A percentile compares a stretch with the other conserved stretches of the same genome.
These are phyloP conservation scores for Lysiphlebus fabarum DNA, from an alignment of 1,140 invertebrate genomes.

Conservation along the genomic window DNA sequence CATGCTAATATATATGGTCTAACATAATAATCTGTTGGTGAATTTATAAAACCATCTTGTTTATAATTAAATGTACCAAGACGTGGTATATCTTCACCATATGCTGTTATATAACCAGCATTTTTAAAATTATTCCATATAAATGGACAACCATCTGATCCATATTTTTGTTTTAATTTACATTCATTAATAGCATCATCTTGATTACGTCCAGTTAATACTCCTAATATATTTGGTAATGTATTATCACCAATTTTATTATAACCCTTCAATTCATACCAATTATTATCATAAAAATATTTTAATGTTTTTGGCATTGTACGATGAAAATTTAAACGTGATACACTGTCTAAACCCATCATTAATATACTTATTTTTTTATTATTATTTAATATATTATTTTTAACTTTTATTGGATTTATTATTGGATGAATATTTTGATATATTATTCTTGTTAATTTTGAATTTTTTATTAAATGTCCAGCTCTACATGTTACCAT, in stretches of 20 bases:
- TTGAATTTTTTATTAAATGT: conserved; percentile 31
- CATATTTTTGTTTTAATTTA: conserved; percentile 49
- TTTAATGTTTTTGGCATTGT: conserved; percentile 71
- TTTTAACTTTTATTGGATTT: conserved; percentile 42
- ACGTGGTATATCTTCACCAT: conserved; percentile 72
- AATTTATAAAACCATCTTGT: conserved; percentile 71
- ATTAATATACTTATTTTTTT: conserved; percentile 65
- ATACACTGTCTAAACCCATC: conserved; percentile 80
- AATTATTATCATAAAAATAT: conserved; percentile 62
- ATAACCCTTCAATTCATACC: conserved; percentile 60
- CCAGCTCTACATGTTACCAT: conserved; percentile 48
- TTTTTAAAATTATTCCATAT: conserved; percentile 75
- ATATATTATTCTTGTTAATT: conserved; percentile 42
- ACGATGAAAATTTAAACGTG: conserved; percentile 70
- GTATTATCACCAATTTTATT: conserved; percentile 76
- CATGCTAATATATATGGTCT: conserved; percentile 70
- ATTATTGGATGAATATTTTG: conserved; percentile 56
- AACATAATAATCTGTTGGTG: conserved; percentile 80
- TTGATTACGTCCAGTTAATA: conserved; percentile 65
- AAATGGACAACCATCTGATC: conserved; percentile 68
- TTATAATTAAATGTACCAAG: conserved; percentile 81
- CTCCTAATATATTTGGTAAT: conserved; percentile 77
- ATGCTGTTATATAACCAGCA: conserved; percentile 72
- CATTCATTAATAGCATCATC: conserved; percentile 53
- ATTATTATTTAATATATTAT: conserved; percentile 32